phyloP scores from a whole-genome alignment of 2,797 vertebrate species.

The Chanos chanos region DNA sequence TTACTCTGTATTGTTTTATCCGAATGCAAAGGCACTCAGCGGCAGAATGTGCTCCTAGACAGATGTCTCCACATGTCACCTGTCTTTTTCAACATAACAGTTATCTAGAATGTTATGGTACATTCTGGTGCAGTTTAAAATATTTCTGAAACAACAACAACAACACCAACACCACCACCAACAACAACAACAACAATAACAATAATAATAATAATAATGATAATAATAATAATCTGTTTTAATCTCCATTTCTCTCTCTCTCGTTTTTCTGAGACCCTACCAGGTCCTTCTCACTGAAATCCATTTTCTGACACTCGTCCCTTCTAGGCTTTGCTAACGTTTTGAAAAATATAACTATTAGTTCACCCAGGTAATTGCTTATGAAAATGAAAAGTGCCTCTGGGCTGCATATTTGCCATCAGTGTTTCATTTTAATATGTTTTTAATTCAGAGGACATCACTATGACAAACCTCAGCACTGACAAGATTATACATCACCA shows the following conservation, averaged over 20 bases:
- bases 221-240: no score
- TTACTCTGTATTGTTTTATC: no score
- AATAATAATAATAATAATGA: no score
- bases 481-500: neutral
- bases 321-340: constrained; percentile 10
- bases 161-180: no score
- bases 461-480: neutral
- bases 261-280: neutral
- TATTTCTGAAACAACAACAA: no score
- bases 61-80: no score
- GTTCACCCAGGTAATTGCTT: neutral
- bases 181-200: no score
- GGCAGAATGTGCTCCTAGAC: no score
- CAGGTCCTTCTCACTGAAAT: neutral
- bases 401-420: constrained; percentile 1
- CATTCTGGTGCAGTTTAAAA: no score
- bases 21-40: no score
- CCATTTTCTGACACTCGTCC: neutral
- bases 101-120: no score
- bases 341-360: constrained; percentile 3
- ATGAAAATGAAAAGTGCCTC: constrained; percentile 17
- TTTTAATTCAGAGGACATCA: constrained; percentile 9
- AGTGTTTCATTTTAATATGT: neutral
- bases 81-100: no score
- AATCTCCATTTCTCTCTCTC: neutral